phyloP scores from a whole-genome alignment of 2,888 invertebrate genomes.

The Adelphocoris suturalis region DNA sequence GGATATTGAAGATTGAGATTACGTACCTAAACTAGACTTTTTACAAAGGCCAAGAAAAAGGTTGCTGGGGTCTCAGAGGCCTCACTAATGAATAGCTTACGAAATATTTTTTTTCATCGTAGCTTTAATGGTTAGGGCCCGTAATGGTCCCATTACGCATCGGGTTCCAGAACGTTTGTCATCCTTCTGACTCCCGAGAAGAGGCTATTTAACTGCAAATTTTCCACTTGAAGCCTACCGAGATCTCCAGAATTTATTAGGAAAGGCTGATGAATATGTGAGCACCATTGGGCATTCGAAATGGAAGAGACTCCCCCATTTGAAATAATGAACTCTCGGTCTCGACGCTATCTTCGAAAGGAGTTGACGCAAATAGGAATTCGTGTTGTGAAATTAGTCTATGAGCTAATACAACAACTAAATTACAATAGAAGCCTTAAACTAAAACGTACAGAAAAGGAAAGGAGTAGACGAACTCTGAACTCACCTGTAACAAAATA shows the following conservation, averaged over 20 bases:
- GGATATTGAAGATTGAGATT: too few species aligned
- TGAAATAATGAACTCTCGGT: too few species aligned
- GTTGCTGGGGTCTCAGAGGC: not conserved
- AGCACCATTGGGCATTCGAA: not conserved
- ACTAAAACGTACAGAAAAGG: too few species aligned
- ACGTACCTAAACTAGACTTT: not conserved
- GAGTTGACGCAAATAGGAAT: too few species aligned
- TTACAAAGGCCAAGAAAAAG: not conserved
- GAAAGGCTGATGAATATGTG: slow-evolving; percentile 2
- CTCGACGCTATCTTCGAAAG: too few species aligned
- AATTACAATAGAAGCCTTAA: too few species aligned
- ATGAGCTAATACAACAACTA: too few species aligned
- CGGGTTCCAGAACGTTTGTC: not conserved
- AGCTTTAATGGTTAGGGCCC: not conserved
- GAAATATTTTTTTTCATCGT: not conserved
- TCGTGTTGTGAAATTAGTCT: too few species aligned
- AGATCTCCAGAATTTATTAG: not conserved
- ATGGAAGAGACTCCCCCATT: too few species aligned
- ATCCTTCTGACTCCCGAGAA: not conserved
- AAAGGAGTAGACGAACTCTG: too few species aligned
- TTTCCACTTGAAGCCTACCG: not conserved
- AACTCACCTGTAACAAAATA: too few species aligned
- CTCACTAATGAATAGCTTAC: slow-evolving; percentile 2
- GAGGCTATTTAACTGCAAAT: slow-evolving; percentile 1
- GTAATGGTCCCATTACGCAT: slow-evolving; percentile 12